A percentile compares a stretch with the other conserved stretches of the same genome.
Conservation (phyloP, 2,797 vertebrate genomes). For the Sebastes melanostomus region DNA sequence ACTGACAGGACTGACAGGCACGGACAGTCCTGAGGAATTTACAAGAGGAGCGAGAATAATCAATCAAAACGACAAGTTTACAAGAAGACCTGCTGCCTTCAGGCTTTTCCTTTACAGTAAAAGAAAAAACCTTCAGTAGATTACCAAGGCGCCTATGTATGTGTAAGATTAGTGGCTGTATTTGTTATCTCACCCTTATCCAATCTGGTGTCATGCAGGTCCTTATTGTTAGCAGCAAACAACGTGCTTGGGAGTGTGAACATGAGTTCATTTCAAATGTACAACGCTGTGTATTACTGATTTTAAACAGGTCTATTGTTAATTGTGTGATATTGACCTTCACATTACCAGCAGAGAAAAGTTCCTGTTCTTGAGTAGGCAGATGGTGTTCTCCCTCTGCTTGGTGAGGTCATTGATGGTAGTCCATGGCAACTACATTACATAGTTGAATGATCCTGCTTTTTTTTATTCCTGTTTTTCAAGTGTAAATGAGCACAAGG, state of each 20-base stretch:
- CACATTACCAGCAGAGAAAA: not conserved
- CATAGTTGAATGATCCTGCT: not conserved
- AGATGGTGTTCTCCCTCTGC: constrained; percentile 6
- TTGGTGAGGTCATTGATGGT: not conserved
- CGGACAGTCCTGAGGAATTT: not conserved
- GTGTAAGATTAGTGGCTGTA: not conserved
- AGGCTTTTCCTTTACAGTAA: not conserved
- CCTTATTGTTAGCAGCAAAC: not conserved
- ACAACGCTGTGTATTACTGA: not conserved
- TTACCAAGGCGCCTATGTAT: not conserved
- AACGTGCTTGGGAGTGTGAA: not conserved
- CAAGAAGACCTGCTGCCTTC: not conserved
- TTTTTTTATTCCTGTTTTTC: not conserved
- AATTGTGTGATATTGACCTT: not conserved
- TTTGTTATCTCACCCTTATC: not conserved
- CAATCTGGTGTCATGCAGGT: not conserved
- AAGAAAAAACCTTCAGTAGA: not conserved
- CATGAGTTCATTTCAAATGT: constrained; percentile 2
- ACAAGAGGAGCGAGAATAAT: not conserved
- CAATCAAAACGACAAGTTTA: not conserved
- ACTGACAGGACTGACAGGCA: not conserved
- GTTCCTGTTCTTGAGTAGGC: not conserved
- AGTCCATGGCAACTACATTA: not conserved
- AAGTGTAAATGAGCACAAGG: constrained; percentile 19
- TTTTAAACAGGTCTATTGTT: not conserved